phyloP scores from a whole-genome alignment of 2,888 invertebrate species.

The Parnassius orleans region DNA sequence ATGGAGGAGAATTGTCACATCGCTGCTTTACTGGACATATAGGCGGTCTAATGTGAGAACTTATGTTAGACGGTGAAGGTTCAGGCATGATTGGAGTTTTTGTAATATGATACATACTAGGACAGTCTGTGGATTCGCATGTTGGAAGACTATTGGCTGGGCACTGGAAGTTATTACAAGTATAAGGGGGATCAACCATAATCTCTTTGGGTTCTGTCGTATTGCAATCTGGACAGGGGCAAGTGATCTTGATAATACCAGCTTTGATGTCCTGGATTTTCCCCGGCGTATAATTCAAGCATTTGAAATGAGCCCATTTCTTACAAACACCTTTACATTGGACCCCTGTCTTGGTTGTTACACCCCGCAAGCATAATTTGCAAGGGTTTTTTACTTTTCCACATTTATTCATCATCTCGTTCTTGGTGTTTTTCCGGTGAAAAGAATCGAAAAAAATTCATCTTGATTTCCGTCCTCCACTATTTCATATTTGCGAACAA shows the following conservation, averaged over 20 bases:
- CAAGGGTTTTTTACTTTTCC: conserved; percentile 51
- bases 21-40: conserved; percentile 19
- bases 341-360: conserved; percentile 48
- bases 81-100: conserved; percentile 16
- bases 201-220: conserved; percentile 34
- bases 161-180: conserved; percentile 38
- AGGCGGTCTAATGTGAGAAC: conserved; percentile 15
- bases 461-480: conserved; percentile 6
- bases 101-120: conserved; percentile 28
- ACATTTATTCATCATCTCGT: conserved; percentile 32
- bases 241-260: conserved; percentile 48
- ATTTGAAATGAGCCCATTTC: conserved; percentile 57
- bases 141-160: conserved; percentile 35
- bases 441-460: conserved; percentile 26
- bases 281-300: conserved; percentile 50
- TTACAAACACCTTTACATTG: conserved; percentile 57
- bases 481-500: conserved; percentile 14
- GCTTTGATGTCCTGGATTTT: conserved; percentile 54
- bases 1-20: conserved; percentile 14
- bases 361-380: conserved; percentile 48
- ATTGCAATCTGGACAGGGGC: conserved; percentile 55
- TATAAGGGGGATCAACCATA: conserved; percentile 34
- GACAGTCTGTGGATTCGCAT: conserved; percentile 33
- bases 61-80: conserved; percentile 20
- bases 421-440: conserved; percentile 16